Evolutionary conservation across 1,140 invertebrate genomes (phyloP), one percentile per base, ranked within the genome.

Genomic region (Drosophila equinoxialis): DNA sequence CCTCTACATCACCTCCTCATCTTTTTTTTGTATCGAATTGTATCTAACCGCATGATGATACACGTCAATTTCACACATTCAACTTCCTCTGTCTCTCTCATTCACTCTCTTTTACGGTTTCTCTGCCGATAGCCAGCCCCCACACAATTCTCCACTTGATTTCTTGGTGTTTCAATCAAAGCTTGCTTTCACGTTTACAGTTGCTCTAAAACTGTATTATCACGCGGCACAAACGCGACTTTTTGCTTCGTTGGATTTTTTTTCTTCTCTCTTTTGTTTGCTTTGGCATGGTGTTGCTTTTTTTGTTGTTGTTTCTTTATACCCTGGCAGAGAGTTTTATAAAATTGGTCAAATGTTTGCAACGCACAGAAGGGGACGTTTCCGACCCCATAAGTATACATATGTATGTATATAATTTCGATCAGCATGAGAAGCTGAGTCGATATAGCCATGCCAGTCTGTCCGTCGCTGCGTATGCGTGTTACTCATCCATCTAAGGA

Each of bases 121-220:
- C 35, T 37, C 8, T 13, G 11, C 20, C 20, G 20, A 23, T 14
- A 11, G 10, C n/a, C 20, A 23, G 20, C 42, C 14, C 42, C 14
- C n/a, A 45, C 42, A 20, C 45, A 20, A 14, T 2, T 6, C 45
- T 1, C 45, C 6, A 7, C 2, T 51, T 20, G 42, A 17, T 51
- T 39, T 39, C 8, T 51, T 23, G 1, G 3, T 51, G 7, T 35
- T 45, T 62, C n/a, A n/a, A 13, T 14, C 23, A 26, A 59, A 59
- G 33, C 57, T 17, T 13, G 37, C 30, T 8, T 51, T 59, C 33
- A 37, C 33, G 35, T 59, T 59, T 8, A 20, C 57, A 59, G 13
- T 30, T 26, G 13, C 30, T 33, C 8, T 17, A 17, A 86, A 86
- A 86, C 82, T 86, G 79, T 86, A 66, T 85, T 84, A 84, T 84